phyloP scores from a whole-genome alignment of 2,113 vertebrate species.

The Epinephelus fuscoguttatus region DNA sequence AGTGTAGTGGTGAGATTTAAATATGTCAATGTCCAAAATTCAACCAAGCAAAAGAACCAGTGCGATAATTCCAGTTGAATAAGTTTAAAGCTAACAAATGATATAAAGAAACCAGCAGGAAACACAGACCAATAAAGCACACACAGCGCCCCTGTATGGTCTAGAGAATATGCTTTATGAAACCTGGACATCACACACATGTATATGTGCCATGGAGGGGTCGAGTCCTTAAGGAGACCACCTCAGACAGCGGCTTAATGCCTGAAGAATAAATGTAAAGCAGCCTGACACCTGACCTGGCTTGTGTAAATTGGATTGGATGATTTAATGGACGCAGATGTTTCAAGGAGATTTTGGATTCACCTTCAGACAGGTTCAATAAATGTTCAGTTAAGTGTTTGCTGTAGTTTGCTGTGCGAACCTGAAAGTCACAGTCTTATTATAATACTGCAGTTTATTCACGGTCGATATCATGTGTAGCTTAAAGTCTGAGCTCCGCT shows the following conservation, averaged over 20 bases:
- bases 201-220: background rate
- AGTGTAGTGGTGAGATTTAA: background rate
- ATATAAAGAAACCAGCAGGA: background rate
- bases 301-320: background rate
- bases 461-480: no score
- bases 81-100: background rate
- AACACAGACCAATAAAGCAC: no score
- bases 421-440: background rate
- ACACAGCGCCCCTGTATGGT: no score
- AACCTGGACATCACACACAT: background rate
- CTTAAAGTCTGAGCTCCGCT: no score
- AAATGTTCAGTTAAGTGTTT: background rate
- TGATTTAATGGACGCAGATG: background rate
- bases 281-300: background rate
- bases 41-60: background rate
- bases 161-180: background rate
- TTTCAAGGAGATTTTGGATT: slow-evolving; percentile 4
- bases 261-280: background rate
- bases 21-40: background rate
- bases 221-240: background rate
- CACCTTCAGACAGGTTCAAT: background rate
- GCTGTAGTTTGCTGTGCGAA: background rate
- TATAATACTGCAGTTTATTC: background rate
- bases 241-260: background rate
- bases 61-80: background rate